Evolutionary conservation across 1,140 invertebrate species (phyloP).

Genomic region (Drosophila tani): DNA sequence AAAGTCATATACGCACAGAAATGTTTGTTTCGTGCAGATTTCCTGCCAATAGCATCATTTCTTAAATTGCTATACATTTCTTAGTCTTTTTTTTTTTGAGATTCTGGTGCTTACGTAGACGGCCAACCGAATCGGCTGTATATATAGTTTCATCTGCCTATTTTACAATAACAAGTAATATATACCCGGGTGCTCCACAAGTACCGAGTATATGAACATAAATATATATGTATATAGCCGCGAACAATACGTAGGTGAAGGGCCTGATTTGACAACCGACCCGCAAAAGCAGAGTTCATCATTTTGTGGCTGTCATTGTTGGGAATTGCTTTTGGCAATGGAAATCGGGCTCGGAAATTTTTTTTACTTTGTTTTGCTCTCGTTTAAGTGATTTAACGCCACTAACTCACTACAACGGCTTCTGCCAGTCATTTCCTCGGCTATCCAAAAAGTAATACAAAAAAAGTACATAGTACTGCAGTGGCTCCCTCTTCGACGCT

Average conservation of each 20-base stretch:
- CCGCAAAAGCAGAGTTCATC: constrained; percentile 54
- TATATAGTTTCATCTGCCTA: no score
- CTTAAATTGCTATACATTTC: no score
- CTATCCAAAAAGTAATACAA: constrained; percentile 33
- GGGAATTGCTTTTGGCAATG: constrained; percentile 58
- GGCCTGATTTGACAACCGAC: constrained; percentile 49
- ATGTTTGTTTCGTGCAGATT: no score
- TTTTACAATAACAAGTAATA: neutral
- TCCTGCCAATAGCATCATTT: no score
- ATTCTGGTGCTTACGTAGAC: no score
- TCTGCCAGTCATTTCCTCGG: constrained; percentile 48
- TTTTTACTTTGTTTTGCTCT: constrained; percentile 54
- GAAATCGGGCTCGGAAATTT: constrained; percentile 24
- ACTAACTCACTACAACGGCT: constrained; percentile 50
- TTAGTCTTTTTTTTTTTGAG: no score
- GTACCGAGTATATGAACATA: neutral
- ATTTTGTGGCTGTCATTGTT: constrained; percentile 77
- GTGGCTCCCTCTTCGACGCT: constrained; percentile 38
- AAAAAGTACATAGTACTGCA: constrained; percentile 35
- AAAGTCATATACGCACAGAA: neutral
- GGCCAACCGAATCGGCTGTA: no score
- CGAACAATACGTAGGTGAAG: constrained; percentile 23
- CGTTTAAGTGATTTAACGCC: constrained; percentile 81
- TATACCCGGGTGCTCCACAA: neutral
- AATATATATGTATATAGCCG: constrained; percentile 17